Conservation (phyloP, 2,113 vertebrate species). For the Microtus oregoni region DNA sequence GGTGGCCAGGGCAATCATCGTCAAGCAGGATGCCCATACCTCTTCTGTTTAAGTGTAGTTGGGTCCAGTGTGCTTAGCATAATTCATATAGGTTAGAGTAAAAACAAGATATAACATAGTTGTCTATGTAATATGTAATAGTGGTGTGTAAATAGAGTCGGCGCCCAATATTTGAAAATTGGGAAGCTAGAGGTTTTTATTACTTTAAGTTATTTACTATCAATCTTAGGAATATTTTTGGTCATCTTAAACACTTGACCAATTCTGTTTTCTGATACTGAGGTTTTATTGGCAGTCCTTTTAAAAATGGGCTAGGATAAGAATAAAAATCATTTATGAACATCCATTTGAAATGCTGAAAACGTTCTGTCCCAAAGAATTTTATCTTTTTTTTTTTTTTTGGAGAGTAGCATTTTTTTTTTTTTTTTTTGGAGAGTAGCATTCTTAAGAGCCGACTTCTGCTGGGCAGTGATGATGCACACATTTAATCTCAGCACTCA, state of each 20-base stretch:
- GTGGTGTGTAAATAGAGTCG: not conserved
- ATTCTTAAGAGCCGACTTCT: constrained; percentile 69
- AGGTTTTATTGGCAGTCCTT: constrained; percentile 48
- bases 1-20: not conserved
- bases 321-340: constrained; percentile 61
- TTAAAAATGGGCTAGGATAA: constrained; percentile 36
- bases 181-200: not conserved
- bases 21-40: not conserved
- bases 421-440: not conserved
- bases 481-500: not conserved
- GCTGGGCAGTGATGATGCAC: not conserved
- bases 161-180: constrained; percentile 46
- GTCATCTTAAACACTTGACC: not conserved
- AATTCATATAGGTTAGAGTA: constrained; percentile 26
- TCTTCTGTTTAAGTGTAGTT: constrained; percentile 26
- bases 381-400: constrained; percentile 65
- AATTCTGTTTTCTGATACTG: constrained; percentile 33
- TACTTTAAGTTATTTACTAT: constrained; percentile 43
- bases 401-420: too few species aligned
- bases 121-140: not conserved
- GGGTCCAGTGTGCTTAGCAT: not conserved
- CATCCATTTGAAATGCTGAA: constrained; percentile 54
- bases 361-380: constrained; percentile 12
- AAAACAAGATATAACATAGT: not conserved
- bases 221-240: constrained; percentile 54